phyloP scores from a whole-genome alignment of 92 coral and sea anemone genomes.

The Heliopora coerulea region DNA sequence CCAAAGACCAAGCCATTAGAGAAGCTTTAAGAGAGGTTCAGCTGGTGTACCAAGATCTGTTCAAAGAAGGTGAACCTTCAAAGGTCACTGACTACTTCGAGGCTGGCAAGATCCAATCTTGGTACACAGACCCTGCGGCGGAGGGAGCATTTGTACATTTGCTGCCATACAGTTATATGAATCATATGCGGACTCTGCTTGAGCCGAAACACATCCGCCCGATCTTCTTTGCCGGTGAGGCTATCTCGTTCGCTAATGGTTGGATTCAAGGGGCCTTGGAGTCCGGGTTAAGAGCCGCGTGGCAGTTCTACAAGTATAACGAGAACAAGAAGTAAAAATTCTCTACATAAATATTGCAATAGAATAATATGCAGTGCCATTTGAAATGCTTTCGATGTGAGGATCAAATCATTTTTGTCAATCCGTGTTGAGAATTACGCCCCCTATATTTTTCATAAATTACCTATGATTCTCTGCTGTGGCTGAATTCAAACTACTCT shows the following conservation, averaged over 20 bases:
- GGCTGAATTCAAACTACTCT: too few species aligned
- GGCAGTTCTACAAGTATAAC: constrained; percentile 51
- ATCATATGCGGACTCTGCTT: constrained; percentile 37
- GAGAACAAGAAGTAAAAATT: constrained; percentile 25
- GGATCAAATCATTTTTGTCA: too few species aligned
- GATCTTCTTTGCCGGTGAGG: constrained; percentile 53
- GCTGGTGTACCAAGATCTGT: constrained; percentile 37
- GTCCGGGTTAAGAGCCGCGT: constrained; percentile 58
- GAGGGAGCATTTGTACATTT: constrained; percentile 49
- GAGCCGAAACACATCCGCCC: constrained; percentile 28
- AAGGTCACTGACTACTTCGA: constrained; percentile 46
- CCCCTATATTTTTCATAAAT: too few species aligned
- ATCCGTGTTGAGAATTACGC: too few species aligned
- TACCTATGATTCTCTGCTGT: too few species aligned
- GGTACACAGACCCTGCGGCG: constrained; percentile 60
- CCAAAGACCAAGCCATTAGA: constrained; percentile 42
- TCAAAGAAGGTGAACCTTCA: not conserved
- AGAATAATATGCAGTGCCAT: too few species aligned
- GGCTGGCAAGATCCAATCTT: constrained; percentile 54
- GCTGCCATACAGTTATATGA: constrained; percentile 49
- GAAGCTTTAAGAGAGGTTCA: constrained; percentile 54
- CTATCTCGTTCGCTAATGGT: constrained; percentile 55
- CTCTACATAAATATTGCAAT: too few species aligned
- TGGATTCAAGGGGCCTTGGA: constrained; percentile 66
- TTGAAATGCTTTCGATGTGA: too few species aligned